Percentiles rank a stretch among this genome's conserved stretches.
Conservation (phyloP, 2,113 vertebrate species). For the Myotis yumanensis region DNA sequence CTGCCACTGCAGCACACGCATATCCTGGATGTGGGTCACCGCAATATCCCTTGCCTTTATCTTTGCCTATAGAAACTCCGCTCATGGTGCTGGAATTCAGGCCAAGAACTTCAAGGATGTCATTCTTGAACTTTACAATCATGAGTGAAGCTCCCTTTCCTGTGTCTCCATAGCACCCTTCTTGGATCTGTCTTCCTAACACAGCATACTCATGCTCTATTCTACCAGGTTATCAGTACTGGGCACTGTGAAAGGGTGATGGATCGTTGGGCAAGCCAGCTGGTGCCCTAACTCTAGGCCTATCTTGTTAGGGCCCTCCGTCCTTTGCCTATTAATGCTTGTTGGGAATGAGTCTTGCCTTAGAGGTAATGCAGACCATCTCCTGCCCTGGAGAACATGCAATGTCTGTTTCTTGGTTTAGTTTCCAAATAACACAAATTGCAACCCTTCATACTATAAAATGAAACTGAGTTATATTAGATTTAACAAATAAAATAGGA, state of each 20-base stretch:
- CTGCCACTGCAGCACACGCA: accelerated
- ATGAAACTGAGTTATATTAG: background rate
- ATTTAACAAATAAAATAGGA: background rate
- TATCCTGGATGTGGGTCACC: background rate
- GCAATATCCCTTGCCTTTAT: background rate
- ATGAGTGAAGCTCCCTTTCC: background rate
- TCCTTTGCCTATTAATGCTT: background rate
- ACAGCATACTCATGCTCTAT: accelerated
- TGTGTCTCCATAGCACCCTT: background rate
- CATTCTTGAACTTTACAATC: background rate
- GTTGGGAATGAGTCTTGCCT: background rate
- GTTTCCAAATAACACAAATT: background rate
- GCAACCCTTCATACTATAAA: background rate
- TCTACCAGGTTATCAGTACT: accelerated
- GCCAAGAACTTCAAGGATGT: background rate
- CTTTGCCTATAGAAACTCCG: background rate
- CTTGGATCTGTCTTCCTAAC: background rate
- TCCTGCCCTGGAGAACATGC: background rate
- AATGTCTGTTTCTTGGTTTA: background rate
- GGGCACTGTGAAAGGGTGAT: background rate
- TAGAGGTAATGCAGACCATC: background rate
- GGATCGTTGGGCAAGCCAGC: accelerated
- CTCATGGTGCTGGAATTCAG: background rate
- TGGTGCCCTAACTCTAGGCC: accelerated
- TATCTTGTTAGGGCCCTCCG: accelerated